Percentiles rank a stretch among this genome's conserved stretches.
Evolutionary conservation across 2,113 vertebrate genomes (phyloP).

Genomic region (Pteruthius melanotis): DNA sequence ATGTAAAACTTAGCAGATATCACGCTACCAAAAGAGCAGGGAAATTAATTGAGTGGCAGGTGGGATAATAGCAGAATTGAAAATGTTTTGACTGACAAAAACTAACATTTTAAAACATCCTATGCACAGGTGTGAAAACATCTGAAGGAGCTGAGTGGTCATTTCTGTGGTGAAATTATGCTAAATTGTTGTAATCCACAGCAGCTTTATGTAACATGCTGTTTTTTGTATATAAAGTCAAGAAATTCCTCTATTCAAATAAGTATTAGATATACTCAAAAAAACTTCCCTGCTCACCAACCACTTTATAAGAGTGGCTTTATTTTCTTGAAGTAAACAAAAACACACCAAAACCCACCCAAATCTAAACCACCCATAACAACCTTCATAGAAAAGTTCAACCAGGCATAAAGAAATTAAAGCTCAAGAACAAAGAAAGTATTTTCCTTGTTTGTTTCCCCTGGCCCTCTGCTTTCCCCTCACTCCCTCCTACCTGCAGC

Average conservation of each 20-base stretch:
- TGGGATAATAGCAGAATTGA: neutral
- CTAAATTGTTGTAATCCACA: neutral
- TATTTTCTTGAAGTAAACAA: neutral
- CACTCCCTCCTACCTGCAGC: neutral
- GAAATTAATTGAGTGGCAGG: neutral
- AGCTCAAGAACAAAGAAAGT: neutral
- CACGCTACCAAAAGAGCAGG: neutral
- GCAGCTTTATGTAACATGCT: neutral
- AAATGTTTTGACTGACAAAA: neutral
- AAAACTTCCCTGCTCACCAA: rapidly evolving
- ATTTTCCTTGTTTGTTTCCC: neutral
- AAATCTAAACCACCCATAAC: neutral
- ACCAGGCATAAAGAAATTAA: neutral
- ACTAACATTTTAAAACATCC: neutral
- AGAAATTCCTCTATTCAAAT: neutral
- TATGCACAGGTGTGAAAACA: neutral
- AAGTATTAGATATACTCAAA: neutral
- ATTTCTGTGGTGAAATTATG: neutral
- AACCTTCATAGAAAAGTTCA: neutral
- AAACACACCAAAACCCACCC: neutral
- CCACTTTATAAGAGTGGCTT: neutral
- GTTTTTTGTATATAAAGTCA: neutral
- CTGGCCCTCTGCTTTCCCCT: neutral
- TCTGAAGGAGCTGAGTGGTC: neutral
- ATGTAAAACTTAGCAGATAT: neutral